These are phyloP conservation scores for Tonatia bakeri DNA, from an alignment of 2,113 vertebrate species.

Conservation along the genomic window DNA sequence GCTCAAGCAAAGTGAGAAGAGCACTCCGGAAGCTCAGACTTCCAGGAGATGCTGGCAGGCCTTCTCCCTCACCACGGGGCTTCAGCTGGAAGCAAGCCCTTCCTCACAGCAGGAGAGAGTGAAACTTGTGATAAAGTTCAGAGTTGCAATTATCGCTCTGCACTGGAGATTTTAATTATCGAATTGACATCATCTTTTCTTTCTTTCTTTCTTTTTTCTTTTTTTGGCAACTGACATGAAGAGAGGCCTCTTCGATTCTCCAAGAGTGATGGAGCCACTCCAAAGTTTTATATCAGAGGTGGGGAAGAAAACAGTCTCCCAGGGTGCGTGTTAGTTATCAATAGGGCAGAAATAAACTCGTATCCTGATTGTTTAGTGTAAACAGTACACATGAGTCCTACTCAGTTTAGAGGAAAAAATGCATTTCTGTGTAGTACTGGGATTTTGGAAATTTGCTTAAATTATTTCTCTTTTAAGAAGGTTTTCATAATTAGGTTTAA, in stretches of 20 bases:
- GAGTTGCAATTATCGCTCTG: neutral
- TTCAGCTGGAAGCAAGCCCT: neutral
- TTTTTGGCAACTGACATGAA: neutral
- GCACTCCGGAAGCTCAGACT: neutral
- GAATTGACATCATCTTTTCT: neutral
- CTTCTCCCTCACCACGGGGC: neutral
- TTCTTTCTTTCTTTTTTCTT: too few species aligned
- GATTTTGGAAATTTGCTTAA: slow-evolving; percentile 19
- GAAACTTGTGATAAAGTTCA: neutral
- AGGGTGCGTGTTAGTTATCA: neutral
- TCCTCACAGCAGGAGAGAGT: neutral
- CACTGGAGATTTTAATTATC: neutral
- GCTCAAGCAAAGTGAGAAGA: neutral
- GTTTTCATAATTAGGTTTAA: neutral
- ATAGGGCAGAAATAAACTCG: neutral
- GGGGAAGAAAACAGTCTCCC: neutral
- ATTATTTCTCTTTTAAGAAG: neutral
- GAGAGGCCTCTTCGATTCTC: neutral
- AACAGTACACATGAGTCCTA: neutral
- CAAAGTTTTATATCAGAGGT: neutral
- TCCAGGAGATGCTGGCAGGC: neutral
- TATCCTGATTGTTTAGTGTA: neutral
- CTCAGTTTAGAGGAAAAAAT: neutral
- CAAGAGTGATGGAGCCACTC: neutral
- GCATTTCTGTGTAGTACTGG: neutral